Evolutionary conservation across 1,140 invertebrate genomes (phyloP).

Genomic region (Bradysia coprophila): DNA sequence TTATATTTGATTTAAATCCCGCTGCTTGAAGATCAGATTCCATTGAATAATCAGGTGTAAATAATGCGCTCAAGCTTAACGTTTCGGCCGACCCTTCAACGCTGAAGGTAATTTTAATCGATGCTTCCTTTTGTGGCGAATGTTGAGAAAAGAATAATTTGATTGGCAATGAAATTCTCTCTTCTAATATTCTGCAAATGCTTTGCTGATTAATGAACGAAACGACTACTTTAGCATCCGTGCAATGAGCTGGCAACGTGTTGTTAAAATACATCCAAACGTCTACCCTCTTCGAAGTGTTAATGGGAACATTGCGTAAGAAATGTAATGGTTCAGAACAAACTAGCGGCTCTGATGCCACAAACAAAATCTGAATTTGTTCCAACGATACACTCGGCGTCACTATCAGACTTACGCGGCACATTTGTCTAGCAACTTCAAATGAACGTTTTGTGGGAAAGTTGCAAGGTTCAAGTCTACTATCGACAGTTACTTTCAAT

Average conservation of each 20-base stretch:
- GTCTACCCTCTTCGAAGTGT: constrained; percentile 7
- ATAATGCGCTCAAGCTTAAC: constrained; percentile 14
- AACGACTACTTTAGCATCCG: constrained; percentile 12
- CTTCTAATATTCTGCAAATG: constrained; percentile 15
- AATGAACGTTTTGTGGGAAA: constrained; percentile 1
- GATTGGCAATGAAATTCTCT: constrained; percentile 13
- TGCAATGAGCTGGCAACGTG: constrained; percentile 12
- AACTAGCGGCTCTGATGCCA: constrained; percentile 10
- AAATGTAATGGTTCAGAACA: constrained; percentile 14
- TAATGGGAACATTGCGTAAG: constrained; percentile 11
- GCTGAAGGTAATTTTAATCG: constrained; percentile 18
- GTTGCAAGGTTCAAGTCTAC: constrained; percentile 9
- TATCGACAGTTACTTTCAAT: constrained; percentile 11
- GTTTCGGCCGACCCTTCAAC: constrained; percentile 11
- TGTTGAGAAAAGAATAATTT: constrained; percentile 15
- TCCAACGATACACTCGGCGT: constrained; percentile 11
- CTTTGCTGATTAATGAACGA: constrained; percentile 16
- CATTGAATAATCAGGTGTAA: constrained; percentile 12
- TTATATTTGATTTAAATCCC: constrained; percentile 14
- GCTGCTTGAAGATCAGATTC: constrained; percentile 14
- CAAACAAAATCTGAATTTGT: constrained; percentile 15
- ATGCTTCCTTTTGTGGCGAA: constrained; percentile 16
- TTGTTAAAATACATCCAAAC: constrained; percentile 16
- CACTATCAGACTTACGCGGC: constrained; percentile 11
- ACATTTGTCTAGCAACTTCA: constrained; percentile 16